Percentiles rank a stretch among this genome's conserved stretches.
Conservation (phyloP, 1,140 invertebrate species). For the Apis florea region DNA sequence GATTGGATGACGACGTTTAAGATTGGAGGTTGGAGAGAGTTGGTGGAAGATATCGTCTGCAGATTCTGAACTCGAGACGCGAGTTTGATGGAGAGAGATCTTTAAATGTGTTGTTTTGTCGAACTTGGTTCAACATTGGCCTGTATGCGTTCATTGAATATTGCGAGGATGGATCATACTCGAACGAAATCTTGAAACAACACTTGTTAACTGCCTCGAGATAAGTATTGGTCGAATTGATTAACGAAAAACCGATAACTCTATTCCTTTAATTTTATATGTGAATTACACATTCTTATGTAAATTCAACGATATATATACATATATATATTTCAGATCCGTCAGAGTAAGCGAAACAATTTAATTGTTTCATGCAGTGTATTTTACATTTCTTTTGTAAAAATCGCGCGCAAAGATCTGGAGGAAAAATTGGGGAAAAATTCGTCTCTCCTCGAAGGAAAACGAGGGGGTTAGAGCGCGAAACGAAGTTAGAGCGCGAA, state of each 20-base stretch:
- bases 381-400: neutral
- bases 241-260: too few species aligned
- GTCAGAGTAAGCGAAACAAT: conserved; percentile 2
- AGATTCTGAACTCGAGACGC: neutral
- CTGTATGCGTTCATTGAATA: too few species aligned
- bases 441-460: too few species aligned
- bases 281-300: too few species aligned
- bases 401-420: neutral
- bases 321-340: conserved; percentile 2
- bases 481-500: conserved; percentile 14
- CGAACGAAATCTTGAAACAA: too few species aligned
- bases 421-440: too few species aligned
- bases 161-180: too few species aligned
- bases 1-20: neutral
- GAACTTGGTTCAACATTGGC: too few species aligned
- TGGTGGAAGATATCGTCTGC: neutral
- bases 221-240: too few species aligned
- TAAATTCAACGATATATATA: too few species aligned
- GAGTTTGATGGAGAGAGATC: neutral
- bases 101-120: neutral
- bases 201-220: too few species aligned
- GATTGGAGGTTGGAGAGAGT: neutral
- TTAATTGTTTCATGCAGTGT: neutral
- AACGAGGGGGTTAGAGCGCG: neutral
- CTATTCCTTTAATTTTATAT: too few species aligned